These are phyloP conservation scores for Agonopterix alstromeriana DNA, from an alignment of 2,888 invertebrate species.

Conservation along the genomic window DNA sequence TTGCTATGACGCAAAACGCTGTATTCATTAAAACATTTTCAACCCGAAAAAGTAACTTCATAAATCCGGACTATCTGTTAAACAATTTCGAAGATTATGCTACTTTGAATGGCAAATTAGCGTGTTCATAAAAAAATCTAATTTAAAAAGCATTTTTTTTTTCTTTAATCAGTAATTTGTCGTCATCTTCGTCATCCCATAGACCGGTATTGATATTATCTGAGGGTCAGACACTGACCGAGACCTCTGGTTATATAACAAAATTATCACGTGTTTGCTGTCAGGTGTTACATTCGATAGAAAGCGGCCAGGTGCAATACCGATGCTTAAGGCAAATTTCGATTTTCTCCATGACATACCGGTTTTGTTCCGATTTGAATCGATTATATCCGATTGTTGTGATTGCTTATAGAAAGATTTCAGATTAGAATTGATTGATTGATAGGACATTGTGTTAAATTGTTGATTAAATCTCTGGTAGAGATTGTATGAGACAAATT, in stretches of 20 bases:
- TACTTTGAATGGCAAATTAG: too few relatives aligned
- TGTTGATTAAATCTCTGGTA: too few relatives aligned
- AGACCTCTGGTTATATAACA: constrained; percentile 57
- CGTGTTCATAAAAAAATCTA: too few relatives aligned
- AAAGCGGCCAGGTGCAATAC: constrained; percentile 51
- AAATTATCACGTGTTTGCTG: constrained; percentile 8
- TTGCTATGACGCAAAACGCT: too few relatives aligned
- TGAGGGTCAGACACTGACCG: constrained; percentile 46
- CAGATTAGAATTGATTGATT: too few relatives aligned
- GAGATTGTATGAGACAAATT: too few relatives aligned
- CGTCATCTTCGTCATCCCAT: too few relatives aligned
- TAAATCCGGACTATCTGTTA: too few relatives aligned
- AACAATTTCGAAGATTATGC: neutral
- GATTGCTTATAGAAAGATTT: too few relatives aligned
- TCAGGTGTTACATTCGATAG: constrained; percentile 37
- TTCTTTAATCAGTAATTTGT: neutral
- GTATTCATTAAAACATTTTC: too few relatives aligned
- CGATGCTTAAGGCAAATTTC: constrained; percentile 31
- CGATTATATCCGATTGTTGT: neutral
- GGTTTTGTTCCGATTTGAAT: constrained; percentile 1
- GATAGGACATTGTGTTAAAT: too few relatives aligned
- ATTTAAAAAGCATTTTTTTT: neutral
- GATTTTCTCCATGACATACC: constrained; percentile 39
- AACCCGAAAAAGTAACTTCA: too few relatives aligned
- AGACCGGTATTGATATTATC: neutral